phyloP scores from a whole-genome alignment of 2,888 invertebrate genomes.

The Diaperis boleti region DNA sequence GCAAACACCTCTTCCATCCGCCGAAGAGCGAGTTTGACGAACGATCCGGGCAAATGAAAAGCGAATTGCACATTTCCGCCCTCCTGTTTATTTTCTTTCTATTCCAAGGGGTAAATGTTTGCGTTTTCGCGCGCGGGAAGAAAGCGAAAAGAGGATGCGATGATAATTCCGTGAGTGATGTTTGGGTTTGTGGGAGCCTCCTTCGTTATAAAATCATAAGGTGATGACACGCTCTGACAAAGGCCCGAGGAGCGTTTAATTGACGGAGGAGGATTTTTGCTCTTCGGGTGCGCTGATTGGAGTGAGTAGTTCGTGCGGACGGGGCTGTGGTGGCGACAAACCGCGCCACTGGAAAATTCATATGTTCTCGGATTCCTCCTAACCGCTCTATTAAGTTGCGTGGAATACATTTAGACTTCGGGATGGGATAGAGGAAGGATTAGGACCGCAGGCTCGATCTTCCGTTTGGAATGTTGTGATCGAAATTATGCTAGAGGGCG shows the following conservation, averaged over 20 bases:
- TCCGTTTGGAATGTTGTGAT: conserved; percentile 25
- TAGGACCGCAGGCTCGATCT: too few relatives aligned
- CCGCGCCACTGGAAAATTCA: conserved; percentile 44
- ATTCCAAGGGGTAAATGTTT: conserved; percentile 62
- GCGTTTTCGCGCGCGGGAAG: conserved; percentile 48
- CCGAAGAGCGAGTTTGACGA: conserved; percentile 50
- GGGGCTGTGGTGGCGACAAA: conserved; percentile 37
- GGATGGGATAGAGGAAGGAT: background rate
- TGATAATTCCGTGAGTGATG: conserved; percentile 60
- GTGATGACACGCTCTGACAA: conserved; percentile 47
- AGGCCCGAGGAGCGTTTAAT: conserved; percentile 4
- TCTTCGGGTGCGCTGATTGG: too few relatives aligned
- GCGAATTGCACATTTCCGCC: conserved; percentile 54
- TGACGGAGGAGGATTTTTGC: background rate
- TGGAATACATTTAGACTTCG: conserved; percentile 39
- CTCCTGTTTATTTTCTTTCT: conserved; percentile 63
- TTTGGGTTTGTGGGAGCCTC: conserved; percentile 52
- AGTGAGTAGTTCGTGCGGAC: too few relatives aligned
- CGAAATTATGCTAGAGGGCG: too few relatives aligned
- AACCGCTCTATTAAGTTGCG: conserved; percentile 37
- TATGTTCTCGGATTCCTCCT: conserved; percentile 28
- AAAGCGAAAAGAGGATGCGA: conserved; percentile 52
- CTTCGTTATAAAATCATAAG: conserved; percentile 55
- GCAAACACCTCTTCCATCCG: conserved; percentile 32
- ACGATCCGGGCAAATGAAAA: conserved; percentile 54